phyloP scores from a whole-genome alignment of 2,797 vertebrate species.

The Amphiprion clarkii region DNA sequence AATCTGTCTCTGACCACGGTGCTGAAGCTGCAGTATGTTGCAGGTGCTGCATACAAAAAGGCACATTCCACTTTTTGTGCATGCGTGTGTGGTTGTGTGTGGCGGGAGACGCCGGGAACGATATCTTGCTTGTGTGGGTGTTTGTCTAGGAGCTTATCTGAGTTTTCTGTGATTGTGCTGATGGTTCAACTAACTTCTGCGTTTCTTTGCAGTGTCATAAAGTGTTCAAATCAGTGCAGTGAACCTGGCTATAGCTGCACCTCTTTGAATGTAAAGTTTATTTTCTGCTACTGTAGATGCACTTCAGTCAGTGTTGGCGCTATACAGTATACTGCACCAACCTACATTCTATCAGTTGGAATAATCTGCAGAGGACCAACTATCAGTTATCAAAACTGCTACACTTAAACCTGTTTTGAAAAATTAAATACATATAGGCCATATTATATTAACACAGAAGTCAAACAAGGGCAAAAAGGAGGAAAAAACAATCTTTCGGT shows the following conservation, averaged over 20 bases:
- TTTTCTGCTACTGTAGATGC: too few species aligned
- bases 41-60: slow-evolving; percentile 72
- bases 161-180: slow-evolving; percentile 49
- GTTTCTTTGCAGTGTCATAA: slow-evolving; percentile 25
- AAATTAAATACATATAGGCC: background rate
- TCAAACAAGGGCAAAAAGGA: slow-evolving; percentile 3
- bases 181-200: slow-evolving; percentile 51
- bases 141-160: slow-evolving; percentile 25
- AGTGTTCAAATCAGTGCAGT: slow-evolving; percentile 12
- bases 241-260: background rate
- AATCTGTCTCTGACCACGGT: slow-evolving; percentile 65
- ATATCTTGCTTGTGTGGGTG: background rate
- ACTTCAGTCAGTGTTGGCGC: background rate
- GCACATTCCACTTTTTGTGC: slow-evolving; percentile 46
- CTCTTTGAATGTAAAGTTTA: background rate
- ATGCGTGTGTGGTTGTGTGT: slow-evolving; percentile 29
- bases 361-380: background rate
- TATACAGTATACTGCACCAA: slow-evolving; percentile 18
- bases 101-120: slow-evolving; percentile 5
- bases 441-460: background rate
- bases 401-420: background rate
- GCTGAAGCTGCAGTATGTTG: slow-evolving; percentile 76
- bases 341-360: background rate
- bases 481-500: background rate
- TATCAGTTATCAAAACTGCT: background rate